These are phyloP conservation scores for Ceratosolen solmsi DNA, from an alignment of 1,140 invertebrate species.

Conservation along the genomic window DNA sequence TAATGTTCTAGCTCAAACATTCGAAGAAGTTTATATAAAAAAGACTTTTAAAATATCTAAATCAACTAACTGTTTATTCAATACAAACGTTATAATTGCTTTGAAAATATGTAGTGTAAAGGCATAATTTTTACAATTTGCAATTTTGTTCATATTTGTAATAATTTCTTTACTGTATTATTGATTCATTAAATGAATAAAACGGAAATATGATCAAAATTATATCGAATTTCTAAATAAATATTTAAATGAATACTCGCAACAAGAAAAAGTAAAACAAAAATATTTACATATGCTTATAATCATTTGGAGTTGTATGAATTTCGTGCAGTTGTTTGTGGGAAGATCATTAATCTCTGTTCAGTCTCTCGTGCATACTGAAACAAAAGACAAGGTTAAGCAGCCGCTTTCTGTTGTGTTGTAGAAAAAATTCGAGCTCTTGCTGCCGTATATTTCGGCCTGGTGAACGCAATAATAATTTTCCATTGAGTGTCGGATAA, in stretches of 20 bases:
- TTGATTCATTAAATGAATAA: not conserved
- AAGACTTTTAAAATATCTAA: no score
- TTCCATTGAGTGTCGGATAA: constrained; percentile 30
- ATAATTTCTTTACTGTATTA: not conserved
- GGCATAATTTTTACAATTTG: no score
- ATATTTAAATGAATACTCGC: not conserved
- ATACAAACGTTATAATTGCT: no score
- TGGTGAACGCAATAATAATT: no score
- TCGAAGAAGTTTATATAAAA: no score
- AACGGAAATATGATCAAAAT: not conserved
- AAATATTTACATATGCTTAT: not conserved
- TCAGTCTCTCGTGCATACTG: not conserved
- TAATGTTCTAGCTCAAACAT: no score
- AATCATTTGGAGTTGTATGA: not conserved
- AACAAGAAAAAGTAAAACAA: not conserved
- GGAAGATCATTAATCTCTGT: constrained; percentile 4
- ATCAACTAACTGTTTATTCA: no score
- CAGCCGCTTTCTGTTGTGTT: not conserved
- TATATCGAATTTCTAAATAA: not conserved
- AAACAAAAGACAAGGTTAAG: not conserved
- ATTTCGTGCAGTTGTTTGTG: not conserved
- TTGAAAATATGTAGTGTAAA: no score
- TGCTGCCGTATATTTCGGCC: not conserved
- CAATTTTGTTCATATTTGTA: no score
- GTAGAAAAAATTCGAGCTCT: not conserved